phyloP scores from a whole-genome alignment of 2,113 vertebrate genomes.

The Cepphus grylle region DNA sequence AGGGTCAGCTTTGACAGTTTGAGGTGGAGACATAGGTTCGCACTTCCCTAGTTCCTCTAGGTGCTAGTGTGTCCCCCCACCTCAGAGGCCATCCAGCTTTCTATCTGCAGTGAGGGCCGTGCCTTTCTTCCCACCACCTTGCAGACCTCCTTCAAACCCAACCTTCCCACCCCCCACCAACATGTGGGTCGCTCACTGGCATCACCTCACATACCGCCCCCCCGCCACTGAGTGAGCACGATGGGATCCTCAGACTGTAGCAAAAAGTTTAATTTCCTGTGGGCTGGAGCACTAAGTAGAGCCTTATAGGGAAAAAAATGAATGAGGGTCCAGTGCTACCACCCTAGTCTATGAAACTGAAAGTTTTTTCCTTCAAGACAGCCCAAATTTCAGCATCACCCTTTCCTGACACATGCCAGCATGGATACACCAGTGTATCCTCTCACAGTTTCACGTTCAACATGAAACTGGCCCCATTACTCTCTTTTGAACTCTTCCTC shows the following conservation, averaged over 20 bases:
- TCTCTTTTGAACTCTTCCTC: not conserved
- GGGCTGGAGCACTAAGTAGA: not conserved
- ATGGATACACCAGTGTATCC: not conserved
- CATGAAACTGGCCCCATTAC: not conserved
- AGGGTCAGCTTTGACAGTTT: not conserved
- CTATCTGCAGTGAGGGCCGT: not conserved
- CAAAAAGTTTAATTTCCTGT: not conserved
- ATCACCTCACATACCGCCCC: not conserved
- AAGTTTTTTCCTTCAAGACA: not conserved
- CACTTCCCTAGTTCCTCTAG: not conserved
- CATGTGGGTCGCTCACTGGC: not conserved
- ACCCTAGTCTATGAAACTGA: not conserved
- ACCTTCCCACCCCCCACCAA: not conserved
- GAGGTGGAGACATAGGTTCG: not conserved
- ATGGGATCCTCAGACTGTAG: not conserved
- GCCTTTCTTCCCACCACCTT: not conserved
- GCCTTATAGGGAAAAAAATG: not conserved
- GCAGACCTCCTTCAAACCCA: not conserved
- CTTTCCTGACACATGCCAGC: not conserved
- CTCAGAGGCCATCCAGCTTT: not conserved
- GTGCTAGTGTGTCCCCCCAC: not conserved
- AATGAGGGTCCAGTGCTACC: not conserved
- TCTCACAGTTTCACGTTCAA: not conserved
- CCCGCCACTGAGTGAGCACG: too few species aligned
- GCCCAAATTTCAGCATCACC: not conserved